Conservation (phyloP, 1,140 invertebrate genomes). For the Sycophaga agraensis region DNA sequence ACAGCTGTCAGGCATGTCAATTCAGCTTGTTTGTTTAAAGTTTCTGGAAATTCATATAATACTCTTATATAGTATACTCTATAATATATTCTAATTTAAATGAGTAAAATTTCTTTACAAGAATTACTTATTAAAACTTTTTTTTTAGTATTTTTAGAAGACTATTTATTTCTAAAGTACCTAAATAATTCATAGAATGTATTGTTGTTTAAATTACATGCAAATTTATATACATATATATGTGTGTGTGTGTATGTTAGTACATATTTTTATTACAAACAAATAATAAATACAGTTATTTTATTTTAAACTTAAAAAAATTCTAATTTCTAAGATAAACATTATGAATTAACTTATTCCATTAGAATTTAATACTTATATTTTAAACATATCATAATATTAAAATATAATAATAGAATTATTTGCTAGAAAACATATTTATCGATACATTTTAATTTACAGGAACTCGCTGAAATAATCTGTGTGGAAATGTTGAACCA, state of each 20-base stretch:
- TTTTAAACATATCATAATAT: not conserved
- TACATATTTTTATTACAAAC: not conserved
- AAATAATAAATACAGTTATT: not conserved
- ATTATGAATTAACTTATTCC: not conserved
- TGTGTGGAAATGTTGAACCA: constrained; percentile 32
- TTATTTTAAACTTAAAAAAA: not conserved
- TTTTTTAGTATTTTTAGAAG: too few species aligned
- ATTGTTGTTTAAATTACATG: too few species aligned
- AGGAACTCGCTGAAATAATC: constrained; percentile 5
- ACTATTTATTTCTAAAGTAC: too few species aligned
- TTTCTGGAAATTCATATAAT: not conserved
- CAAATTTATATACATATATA: too few species aligned
- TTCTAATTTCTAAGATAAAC: not conserved
- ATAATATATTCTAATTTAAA: not conserved
- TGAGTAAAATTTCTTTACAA: too few species aligned
- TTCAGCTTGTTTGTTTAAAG: not conserved
- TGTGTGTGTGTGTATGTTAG: too few species aligned
- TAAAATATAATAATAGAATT: not conserved
- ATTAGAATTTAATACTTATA: not conserved
- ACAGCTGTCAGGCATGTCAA: not conserved
- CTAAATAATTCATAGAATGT: too few species aligned
- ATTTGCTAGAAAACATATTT: not conserved
- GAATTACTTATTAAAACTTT: too few species aligned
- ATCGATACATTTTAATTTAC: not conserved
- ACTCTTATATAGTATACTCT: not conserved